Conservation (phyloP, 2,797 vertebrate species). For the Furcifer pardalis region DNA sequence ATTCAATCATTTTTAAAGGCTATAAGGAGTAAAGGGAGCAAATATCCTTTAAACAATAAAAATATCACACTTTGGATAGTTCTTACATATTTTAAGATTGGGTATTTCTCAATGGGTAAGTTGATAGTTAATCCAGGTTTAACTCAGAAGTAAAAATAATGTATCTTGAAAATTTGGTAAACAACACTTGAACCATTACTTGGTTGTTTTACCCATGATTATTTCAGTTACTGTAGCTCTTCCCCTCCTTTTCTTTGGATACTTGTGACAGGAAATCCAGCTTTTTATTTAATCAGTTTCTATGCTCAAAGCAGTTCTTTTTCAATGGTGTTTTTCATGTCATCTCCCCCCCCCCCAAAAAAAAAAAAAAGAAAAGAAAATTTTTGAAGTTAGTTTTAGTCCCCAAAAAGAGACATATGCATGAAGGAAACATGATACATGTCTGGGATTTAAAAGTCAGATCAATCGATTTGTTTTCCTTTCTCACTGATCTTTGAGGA, state of each 20-base stretch:
- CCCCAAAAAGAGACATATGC: neutral
- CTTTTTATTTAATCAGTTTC: neutral
- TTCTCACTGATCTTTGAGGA: too few relatives aligned
- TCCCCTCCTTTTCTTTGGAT: neutral
- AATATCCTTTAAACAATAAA: neutral
- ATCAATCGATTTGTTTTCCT: too few relatives aligned
- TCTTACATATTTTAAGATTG: too few relatives aligned
- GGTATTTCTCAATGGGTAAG: too few relatives aligned
- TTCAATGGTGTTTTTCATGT: neutral
- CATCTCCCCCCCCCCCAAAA: neutral
- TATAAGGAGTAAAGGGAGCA: too few relatives aligned
- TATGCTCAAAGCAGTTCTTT: neutral
- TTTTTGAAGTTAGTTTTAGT: neutral
- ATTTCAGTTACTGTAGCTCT: neutral
- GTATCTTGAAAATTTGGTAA: neutral
- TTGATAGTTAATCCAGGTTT: neutral
- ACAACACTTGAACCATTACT: neutral
- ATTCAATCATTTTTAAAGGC: too few relatives aligned
- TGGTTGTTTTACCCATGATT: neutral
- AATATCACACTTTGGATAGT: neutral
- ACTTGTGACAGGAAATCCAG: constrained; percentile 19
- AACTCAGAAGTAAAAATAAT: neutral
- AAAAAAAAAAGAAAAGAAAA: neutral
- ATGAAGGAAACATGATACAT: too few relatives aligned
- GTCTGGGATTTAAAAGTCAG: neutral